Evolutionary conservation across 2,888 invertebrate species (phyloP).

Genomic region (Drosophila ustulata): DNA sequence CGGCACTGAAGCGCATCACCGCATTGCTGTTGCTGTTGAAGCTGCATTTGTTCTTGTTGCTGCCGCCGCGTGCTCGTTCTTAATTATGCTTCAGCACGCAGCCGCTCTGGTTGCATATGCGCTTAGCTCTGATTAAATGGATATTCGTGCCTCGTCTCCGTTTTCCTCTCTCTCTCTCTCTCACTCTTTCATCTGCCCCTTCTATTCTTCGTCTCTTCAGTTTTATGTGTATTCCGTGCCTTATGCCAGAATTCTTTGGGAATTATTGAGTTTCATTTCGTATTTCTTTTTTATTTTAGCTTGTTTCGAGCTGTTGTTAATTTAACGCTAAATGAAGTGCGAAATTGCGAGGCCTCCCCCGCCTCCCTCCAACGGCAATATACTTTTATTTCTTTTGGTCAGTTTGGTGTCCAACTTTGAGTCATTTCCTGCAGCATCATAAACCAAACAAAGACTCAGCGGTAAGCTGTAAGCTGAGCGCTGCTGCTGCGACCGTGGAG

Average conservation of each 20-base stretch:
- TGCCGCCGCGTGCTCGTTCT: slow-evolving; percentile 62
- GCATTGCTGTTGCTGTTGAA: slow-evolving; percentile 37
- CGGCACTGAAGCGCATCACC: slow-evolving; percentile 77
- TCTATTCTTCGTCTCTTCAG: background rate
- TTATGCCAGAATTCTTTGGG: slow-evolving; percentile 45
- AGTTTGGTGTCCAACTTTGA: slow-evolving; percentile 34
- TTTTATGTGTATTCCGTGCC: slow-evolving; percentile 69
- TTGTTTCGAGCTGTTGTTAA: slow-evolving; percentile 55
- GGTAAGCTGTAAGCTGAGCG: slow-evolving; percentile 49
- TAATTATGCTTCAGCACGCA: slow-evolving; percentile 69
- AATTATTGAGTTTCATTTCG: slow-evolving; percentile 41
- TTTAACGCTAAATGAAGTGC: slow-evolving; percentile 80
- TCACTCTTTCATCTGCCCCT: background rate
- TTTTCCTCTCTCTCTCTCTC: background rate
- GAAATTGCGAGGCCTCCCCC: slow-evolving; percentile 64
- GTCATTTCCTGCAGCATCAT: slow-evolving; percentile 64
- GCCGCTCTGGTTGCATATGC: slow-evolving; percentile 57
- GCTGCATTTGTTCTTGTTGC: slow-evolving; percentile 27
- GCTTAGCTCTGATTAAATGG: slow-evolving; percentile 73
- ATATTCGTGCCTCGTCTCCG: slow-evolving; percentile 59
- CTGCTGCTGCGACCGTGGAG: background rate
- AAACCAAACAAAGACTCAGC: slow-evolving; percentile 65
- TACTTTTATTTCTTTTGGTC: slow-evolving; percentile 28
- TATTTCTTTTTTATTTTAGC: slow-evolving; percentile 22
- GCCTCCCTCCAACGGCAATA: slow-evolving; percentile 33